Base-by-base conservation (phyloP, 2,888 invertebrate species). In the Apodemia hepburni region DNA sequence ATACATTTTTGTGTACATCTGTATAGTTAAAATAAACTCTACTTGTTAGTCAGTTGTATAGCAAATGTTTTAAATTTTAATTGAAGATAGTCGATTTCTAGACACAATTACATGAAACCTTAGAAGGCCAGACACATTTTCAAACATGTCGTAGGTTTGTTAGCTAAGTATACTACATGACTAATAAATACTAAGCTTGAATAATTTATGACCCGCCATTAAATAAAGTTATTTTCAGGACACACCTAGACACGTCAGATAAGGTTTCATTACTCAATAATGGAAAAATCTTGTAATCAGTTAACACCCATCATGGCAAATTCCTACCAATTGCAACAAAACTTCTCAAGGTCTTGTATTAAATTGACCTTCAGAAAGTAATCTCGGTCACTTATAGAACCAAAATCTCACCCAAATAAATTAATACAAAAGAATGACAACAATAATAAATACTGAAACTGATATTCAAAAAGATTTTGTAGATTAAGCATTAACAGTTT, bases 321-420 rank as follows among this genome's bases (percentile, higher is more conserved):
- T 79, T 81, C 78, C 76, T 70, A 67, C 71, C 62, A 64, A 62
- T 68, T 69, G 68, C 69, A 70, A 63, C 64, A 66, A 22, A 65
- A 66, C 66, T 71, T 73, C 74, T 73, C 74, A 74, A 76, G 74
- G 76, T 67, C 69, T 71, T 64, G 29, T 60, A 74, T 75, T 68
- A 69, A 76, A 77, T 72, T 82, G 87, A 88, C 87, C 87, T 89
- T 88, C 85, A 85, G 75, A 71, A 75, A 67, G 73, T 76, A 81
- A 82, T 84, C 80, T 80, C 77, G 77, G 76, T 77, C 75, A 71
- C 45, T 45, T 59, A 59, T 51, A 51, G 3, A 45, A 60, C 27
- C 12, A n/a, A 12, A 33, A 18, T 5, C 12, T 47, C 17, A 61
- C 3, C 15, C 18, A 54, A 51, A 33, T 12, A 33, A 33, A 35